Evolutionary conservation across 1,140 invertebrate genomes (phyloP), one percentile per base, ranked within the genome.

Genomic region (Hormaphis cornu): DNA sequence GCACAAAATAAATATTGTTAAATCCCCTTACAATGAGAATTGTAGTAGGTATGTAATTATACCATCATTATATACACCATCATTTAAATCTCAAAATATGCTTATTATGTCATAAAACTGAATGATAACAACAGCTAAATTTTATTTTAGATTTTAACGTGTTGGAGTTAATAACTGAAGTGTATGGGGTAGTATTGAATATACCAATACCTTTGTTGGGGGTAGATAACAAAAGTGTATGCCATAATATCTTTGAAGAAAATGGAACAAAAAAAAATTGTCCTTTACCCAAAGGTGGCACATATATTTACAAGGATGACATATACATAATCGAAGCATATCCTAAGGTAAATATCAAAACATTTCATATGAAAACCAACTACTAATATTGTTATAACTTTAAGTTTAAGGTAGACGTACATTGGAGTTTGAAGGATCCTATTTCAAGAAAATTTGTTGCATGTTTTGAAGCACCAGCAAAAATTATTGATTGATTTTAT

Each of bases 161-260:
- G 16, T 71, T 76, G 14, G 76, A 72, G 1, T 42, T 86, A 37
- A 79, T 50, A 3, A 84, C 82, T n/a, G 76, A 78, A 6, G 87
- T 89, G 2, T 75, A 76, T 70, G 88, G 86, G 0, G 77, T 80
- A 1, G 79, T 89, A 16, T 73, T 82, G 7, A 82, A 82, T 1
- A 74, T 89, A 5, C 78, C 82, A 0, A 74, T 91, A 61, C 88
- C 89, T 0, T 90, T 89, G 75, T 77, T 89, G 8, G 88, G 89
- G 30, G 86, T 89, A 1, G 87, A 90, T 73, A 85, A 85, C n/a
- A 82, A 80, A 4, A 80, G 82, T 42, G 84, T 87, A 3, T 90
- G 88, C 73, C 77, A 80, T 46, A 83, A 85, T 70, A 79, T 90
- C 33, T 86, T 78, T 72, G 76, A 80, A 66, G 72, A 76, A 46